phyloP scores from a whole-genome alignment of 2,888 invertebrate genomes.

The Torymus tubicola region DNA sequence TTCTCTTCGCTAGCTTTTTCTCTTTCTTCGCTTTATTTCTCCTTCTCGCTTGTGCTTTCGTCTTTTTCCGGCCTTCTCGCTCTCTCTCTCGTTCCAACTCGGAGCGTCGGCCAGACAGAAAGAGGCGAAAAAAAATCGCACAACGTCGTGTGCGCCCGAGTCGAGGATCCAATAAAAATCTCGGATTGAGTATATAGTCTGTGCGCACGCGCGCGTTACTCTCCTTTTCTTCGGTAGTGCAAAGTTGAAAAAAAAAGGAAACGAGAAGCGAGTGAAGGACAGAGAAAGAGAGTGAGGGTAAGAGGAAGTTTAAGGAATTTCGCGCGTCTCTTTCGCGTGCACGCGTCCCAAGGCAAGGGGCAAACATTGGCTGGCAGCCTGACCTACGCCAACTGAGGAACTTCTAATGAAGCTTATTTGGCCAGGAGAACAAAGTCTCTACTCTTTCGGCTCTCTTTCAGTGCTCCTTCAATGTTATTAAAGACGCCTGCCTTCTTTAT shows the following conservation, averaged over 20 bases:
- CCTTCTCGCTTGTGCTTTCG: slow-evolving; percentile 6
- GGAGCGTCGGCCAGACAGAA: slow-evolving; percentile 41
- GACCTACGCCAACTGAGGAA: slow-evolving; percentile 32
- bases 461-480: too few species aligned
- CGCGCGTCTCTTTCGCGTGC: neutral
- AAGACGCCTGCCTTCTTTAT: too few species aligned
- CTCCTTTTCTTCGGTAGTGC: slow-evolving; percentile 10
- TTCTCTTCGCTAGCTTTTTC: slow-evolving; percentile 31
- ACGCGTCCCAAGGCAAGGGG: neutral
- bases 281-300: slow-evolving; percentile 2
- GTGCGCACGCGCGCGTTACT: neutral
- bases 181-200: slow-evolving; percentile 5
- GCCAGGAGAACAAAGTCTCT: neutral
- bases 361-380: slow-evolving; percentile 18
- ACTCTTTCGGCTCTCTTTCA: too few species aligned
- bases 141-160: neutral
- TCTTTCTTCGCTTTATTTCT: slow-evolving; percentile 32
- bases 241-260: neutral
- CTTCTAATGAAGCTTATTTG: slow-evolving; percentile 42
- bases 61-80: slow-evolving; percentile 1
- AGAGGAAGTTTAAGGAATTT: slow-evolving; percentile 18
- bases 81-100: slow-evolving; percentile 3
- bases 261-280: neutral
- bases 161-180: slow-evolving; percentile 50
- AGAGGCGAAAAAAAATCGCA: slow-evolving; percentile 28